A percentile compares a stretch with the other conserved stretches of the same genome.
phyloP scores from a whole-genome alignment of 1,140 invertebrate species.

The Apis dorsata region DNA sequence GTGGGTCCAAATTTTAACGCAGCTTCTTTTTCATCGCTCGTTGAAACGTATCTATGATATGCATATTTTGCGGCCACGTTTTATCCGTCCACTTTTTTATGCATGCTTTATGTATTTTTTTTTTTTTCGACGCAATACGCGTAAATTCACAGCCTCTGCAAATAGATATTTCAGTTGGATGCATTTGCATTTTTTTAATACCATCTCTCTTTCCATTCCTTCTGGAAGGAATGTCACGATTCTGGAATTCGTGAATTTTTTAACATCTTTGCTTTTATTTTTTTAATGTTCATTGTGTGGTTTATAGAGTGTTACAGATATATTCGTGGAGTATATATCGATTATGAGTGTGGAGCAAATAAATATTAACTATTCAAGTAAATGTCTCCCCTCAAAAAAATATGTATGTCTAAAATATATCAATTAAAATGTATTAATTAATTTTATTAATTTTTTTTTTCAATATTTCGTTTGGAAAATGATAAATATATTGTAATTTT shows the following conservation, averaged over 20 bases:
- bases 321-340: no score
- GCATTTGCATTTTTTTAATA: slow-evolving; percentile 18
- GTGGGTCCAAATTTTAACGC: slow-evolving; percentile 11
- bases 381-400: no score
- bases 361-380: no score
- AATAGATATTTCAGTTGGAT: slow-evolving; percentile 2
- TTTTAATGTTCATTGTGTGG: not conserved
- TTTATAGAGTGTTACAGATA: no score
- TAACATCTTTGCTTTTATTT: not conserved
- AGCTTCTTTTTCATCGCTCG: slow-evolving; percentile 16
- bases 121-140: slow-evolving; percentile 22
- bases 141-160: slow-evolving; percentile 4
- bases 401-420: no score
- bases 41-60: slow-evolving; percentile 24
- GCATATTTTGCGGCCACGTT: slow-evolving; percentile 32
- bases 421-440: no score
- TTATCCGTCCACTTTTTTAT: slow-evolving; percentile 39
- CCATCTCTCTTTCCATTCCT: no score
- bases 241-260: no score
- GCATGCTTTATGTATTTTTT: slow-evolving; percentile 6
- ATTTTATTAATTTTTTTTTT: no score
- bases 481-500: no score
- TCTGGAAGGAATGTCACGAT: not conserved
- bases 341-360: no score
- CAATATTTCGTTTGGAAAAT: no score